Base-by-base conservation (phyloP, 2,797 vertebrate genomes). In the Lepidocolaptes lacrymiger region DNA sequence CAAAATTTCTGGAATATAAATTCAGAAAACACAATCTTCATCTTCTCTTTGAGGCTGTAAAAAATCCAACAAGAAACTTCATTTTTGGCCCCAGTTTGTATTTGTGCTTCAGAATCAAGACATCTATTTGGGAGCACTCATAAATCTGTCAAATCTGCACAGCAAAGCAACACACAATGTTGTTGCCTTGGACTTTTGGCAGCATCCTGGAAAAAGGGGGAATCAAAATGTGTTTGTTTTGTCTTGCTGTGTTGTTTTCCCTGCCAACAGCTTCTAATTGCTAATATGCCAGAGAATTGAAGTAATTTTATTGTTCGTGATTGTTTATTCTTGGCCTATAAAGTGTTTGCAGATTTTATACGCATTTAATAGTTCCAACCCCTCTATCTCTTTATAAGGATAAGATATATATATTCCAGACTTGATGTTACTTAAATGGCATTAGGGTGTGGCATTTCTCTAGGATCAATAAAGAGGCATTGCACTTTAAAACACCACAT, bases 181-280 rank as follows among this genome's bases (percentile, higher is more conserved):
- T 91, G 90, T 93, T 96, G 95, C 95, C 94, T 97, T 96, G 93
- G 93, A 92, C 95, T 95, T 97, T 59, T 96, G 96, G 94, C 96
- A 96, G 61, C 69, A 68, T 86, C 3, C 43, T 68, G 51, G 48
- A 72, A 94, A 91, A 66, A 85, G 18, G 18, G 27, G 43, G 41
- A 91, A 92, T 93, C 37, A 88, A 85, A 91, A 94, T 78, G 39
- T 88, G 85, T 92, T 94, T 95, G 71, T 89, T 96, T 96, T 93
- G 67, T 68, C 95, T 96, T 96, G 73, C 83, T 91, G 4, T 88
- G 86, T 73, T 95, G 48, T 86, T 88, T 83, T 91, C 61, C 83
- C 51, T 93, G 92, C 84, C 88, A 89, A 86, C 54, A 88, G 81
- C 83, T 94, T 88, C 78, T 84, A 75, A 78, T 80, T 83, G 73